A percentile compares a stretch with the other conserved stretches of the same genome.
Evolutionary conservation across 2,113 vertebrate species (phyloP).

Genomic region (Gallinago undulata): DNA sequence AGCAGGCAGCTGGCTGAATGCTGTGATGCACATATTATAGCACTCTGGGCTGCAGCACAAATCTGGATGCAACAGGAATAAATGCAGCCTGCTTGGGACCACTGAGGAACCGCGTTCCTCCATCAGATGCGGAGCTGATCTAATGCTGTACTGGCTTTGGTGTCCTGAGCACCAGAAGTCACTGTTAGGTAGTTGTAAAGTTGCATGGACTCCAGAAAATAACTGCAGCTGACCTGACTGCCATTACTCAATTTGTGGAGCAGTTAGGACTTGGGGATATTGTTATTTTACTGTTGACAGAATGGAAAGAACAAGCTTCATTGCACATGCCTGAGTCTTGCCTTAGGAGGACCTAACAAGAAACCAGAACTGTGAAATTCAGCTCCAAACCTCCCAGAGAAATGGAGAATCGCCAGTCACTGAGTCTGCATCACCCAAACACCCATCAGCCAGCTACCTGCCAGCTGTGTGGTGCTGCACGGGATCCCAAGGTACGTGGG

Average conservation of each 20-base stretch:
- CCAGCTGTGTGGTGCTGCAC: neutral
- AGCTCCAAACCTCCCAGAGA: neutral
- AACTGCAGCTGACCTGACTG: neutral
- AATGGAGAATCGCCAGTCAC: neutral
- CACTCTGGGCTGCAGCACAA: neutral
- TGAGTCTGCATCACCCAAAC: neutral
- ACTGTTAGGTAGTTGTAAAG: neutral
- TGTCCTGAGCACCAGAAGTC: neutral
- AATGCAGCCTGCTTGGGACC: neutral
- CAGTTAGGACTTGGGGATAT: neutral
- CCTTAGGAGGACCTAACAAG: neutral
- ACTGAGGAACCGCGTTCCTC: rapidly evolving
- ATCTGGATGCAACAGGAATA: neutral
- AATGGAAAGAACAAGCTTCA: neutral
- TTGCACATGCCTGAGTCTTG: neutral
- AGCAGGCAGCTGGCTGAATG: conserved; percentile 26
- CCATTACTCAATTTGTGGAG: neutral
- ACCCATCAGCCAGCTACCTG: neutral
- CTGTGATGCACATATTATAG: neutral
- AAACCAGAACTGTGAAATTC: neutral
- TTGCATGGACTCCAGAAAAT: neutral
- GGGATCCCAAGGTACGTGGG: neutral
- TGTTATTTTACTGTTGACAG: neutral
- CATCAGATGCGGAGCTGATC: neutral
- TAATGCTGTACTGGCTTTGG: neutral